Base-by-base conservation (phyloP, 2,797 vertebrate genomes). In the Microcaecilia unicolor region DNA sequence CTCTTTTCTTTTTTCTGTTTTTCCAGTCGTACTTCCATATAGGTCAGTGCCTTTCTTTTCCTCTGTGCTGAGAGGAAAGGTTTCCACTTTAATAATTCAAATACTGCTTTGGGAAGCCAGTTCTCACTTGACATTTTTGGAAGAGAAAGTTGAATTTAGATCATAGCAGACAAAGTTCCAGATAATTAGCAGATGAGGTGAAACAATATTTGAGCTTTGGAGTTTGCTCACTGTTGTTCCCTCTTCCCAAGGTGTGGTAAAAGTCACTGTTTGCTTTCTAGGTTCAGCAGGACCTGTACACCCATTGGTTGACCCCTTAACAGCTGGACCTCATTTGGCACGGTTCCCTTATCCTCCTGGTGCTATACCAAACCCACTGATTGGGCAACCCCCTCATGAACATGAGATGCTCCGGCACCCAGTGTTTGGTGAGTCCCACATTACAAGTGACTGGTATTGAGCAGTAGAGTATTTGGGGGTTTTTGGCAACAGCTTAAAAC, bases 391-490 rank as follows among this genome's bases (percentile, higher is more conserved):
- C 3, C 93, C 90, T 6, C 94, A 98, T 0, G 96, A 99, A 73
- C 96, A 99, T 34, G 96, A 99, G 82, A 98, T 99, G 95, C 90
- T 99, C 27, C 88, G 96, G 46, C 96, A 99, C 67, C 95, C 96
- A 2, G 87, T 99, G 35, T 99, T 99, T 7, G 94, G 96, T 99
- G 71, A 68, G 89, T n/a, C n/a, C n/a, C 15, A 5, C 2, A 2
- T 11, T 8, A 12, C 6, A 4, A 4, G 12, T 17, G 7, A 14
- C 9, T n/a, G n/a, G n/a, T n/a, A n/a, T n/a, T n/a, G n/a, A n/a
- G n/a, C n/a, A n/a, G n/a, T n/a, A n/a, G n/a, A n/a, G n/a, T n/a
- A n/a, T n/a, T n/a, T n/a, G n/a, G n/a, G n/a, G n/a, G n/a, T n/a
- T n/a, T n/a, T n/a, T n/a, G n/a, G n/a, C n/a, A n/a, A n/a, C n/a